Conservation (phyloP, 1,140 invertebrate genomes). For the Hycleus phaleratus region DNA sequence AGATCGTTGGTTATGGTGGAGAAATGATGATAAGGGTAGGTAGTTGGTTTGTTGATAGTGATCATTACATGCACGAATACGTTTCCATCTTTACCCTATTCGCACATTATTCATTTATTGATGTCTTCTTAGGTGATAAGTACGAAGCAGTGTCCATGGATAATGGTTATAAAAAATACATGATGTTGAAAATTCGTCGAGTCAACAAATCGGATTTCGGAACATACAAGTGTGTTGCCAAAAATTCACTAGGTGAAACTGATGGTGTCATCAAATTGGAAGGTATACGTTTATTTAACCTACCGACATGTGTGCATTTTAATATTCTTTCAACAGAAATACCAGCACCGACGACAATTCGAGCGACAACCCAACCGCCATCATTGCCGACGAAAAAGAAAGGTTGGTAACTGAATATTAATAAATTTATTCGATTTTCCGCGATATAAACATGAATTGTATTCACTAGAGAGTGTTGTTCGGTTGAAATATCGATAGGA, state of each 20-base stretch:
- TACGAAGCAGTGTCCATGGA: constrained; percentile 73
- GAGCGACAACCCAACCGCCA: constrained; percentile 30
- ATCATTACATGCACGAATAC: too few species aligned
- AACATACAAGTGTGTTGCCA: constrained; percentile 86
- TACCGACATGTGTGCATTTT: not conserved
- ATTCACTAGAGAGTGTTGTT: too few species aligned
- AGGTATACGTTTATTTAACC: constrained; percentile 52
- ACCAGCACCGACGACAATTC: constrained; percentile 36
- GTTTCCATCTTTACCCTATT: too few species aligned
- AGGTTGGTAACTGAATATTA: constrained; percentile 25
- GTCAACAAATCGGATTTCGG: constrained; percentile 73
- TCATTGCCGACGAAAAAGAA: constrained; percentile 33
- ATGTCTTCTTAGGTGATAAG: constrained; percentile 62
- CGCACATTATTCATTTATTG: too few species aligned
- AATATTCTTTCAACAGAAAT: constrained; percentile 31
- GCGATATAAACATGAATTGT: too few species aligned
- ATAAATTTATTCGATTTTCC: too few species aligned
- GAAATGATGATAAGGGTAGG: too few species aligned
- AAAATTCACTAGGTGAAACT: constrained; percentile 76
- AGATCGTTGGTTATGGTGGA: too few species aligned
- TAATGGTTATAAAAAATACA: constrained; percentile 77
- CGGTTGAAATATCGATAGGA: too few species aligned
- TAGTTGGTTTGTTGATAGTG: too few species aligned
- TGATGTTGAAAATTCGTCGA: constrained; percentile 79
- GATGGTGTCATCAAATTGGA: constrained; percentile 88